A percentile compares a stretch with the other conserved stretches of the same genome.
These are phyloP conservation scores for Myotis myotis DNA, from an alignment of 2,797 vertebrate genomes.

Conservation along the genomic window DNA sequence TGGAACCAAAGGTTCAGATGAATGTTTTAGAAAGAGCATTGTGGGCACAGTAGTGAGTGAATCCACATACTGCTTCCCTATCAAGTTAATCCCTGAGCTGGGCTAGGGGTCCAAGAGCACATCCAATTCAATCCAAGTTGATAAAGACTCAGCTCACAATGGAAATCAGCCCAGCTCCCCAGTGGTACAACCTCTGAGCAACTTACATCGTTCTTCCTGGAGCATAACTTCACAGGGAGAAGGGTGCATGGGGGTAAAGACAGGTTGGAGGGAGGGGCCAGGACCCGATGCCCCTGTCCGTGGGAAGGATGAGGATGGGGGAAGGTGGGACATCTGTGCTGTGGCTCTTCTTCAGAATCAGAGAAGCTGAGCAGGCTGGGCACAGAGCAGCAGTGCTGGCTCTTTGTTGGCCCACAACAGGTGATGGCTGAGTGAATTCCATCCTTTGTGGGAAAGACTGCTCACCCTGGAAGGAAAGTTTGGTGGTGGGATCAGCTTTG, in stretches of 20 bases:
- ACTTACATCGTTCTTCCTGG: neutral
- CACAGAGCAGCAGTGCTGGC: neutral
- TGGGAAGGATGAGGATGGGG: neutral
- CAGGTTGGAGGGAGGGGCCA: neutral
- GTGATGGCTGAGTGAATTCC: neutral
- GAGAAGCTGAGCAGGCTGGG: neutral
- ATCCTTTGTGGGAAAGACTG: neutral
- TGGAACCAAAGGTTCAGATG: constrained; percentile 14
- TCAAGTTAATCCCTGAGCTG: neutral
- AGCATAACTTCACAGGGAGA: neutral
- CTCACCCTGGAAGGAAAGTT: neutral
- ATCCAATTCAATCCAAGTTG: neutral
- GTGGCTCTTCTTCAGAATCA: neutral
- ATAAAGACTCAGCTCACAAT: neutral
- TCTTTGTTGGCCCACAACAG: neutral
- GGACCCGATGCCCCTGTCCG: neutral
- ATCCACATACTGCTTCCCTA: neutral
- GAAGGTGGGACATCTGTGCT: neutral
- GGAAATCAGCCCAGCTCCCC: neutral
- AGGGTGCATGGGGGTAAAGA: neutral
- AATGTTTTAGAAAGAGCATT: constrained; percentile 1
- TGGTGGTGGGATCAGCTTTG: neutral
- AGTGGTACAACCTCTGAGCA: neutral
- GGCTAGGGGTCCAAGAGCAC: neutral
- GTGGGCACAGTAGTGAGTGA: neutral